These are phyloP conservation scores for Nomada fabriciana DNA, from an alignment of 2,888 invertebrate genomes.

Conservation along the genomic window DNA sequence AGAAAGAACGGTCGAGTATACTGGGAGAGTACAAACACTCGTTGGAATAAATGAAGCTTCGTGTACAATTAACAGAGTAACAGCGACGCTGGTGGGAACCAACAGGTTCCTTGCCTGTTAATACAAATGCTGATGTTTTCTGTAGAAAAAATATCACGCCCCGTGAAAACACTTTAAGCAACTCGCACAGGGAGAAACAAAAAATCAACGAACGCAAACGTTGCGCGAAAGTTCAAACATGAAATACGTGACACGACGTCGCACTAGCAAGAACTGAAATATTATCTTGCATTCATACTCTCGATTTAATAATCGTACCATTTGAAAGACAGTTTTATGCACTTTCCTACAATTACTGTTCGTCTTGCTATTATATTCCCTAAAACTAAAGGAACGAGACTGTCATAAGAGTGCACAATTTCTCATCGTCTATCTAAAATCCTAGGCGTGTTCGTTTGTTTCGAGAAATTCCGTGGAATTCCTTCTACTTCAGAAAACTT, in stretches of 20 bases:
- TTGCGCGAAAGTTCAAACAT: slow-evolving; percentile 37
- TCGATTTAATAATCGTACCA: slow-evolving; percentile 23
- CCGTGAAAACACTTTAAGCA: slow-evolving; percentile 10
- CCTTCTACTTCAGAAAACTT: background rate
- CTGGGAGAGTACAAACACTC: background rate
- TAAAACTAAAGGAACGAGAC: background rate
- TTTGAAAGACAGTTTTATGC: slow-evolving; percentile 35
- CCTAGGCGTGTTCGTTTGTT: background rate
- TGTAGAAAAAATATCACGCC: background rate
- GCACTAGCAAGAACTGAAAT: slow-evolving; percentile 20
- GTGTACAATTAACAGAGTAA: background rate
- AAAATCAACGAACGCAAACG: slow-evolving; percentile 42
- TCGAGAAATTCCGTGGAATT: background rate
- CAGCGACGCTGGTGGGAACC: background rate
- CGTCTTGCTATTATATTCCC: background rate
- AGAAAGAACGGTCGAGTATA: background rate
- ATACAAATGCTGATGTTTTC: background rate
- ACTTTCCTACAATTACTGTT: slow-evolving; percentile 14
- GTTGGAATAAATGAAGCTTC: background rate
- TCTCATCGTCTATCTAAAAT: too few species aligned
- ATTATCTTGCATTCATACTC: slow-evolving; percentile 44
- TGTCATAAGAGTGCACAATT: too few species aligned
- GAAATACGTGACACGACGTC: slow-evolving; percentile 35
- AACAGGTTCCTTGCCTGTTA: background rate
- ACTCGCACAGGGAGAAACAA: background rate